These are phyloP conservation scores for Myotis myotis DNA, from an alignment of 2,797 vertebrate genomes.

Conservation along the genomic window DNA sequence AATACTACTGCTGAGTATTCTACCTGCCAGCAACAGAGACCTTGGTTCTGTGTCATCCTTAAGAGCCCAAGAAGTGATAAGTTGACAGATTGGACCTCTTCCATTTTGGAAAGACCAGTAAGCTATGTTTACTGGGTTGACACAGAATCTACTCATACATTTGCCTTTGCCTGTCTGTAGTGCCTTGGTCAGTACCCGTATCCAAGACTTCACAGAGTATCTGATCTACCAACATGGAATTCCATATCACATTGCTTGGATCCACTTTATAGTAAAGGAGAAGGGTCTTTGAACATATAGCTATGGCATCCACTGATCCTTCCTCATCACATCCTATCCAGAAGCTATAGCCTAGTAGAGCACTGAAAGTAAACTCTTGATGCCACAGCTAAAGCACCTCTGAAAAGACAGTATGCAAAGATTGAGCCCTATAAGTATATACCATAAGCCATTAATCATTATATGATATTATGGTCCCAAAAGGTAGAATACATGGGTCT, in stretches of 20 bases:
- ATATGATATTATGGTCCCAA: not conserved
- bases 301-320: not conserved
- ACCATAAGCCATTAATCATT: not conserved
- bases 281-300: not conserved
- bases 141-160: not conserved
- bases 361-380: not conserved
- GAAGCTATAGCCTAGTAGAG: not conserved
- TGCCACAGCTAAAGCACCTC: not conserved
- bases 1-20: not conserved
- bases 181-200: not conserved
- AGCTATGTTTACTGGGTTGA: not conserved
- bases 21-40: not conserved
- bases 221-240: not conserved
- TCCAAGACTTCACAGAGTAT: not conserved
- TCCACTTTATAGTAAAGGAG: not conserved
- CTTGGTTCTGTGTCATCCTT: not conserved
- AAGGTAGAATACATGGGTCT: not conserved
- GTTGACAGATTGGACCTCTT: not conserved
- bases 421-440: not conserved
- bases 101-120: not conserved
- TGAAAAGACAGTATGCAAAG: not conserved
- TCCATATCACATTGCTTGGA: not conserved
- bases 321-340: not conserved
- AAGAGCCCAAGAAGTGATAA: not conserved
- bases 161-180: not conserved